A percentile compares a stretch with the other conserved stretches of the same genome.
Evolutionary conservation across 2,113 vertebrate species (phyloP).

Genomic region (Protobothrops flavoviridis): DNA sequence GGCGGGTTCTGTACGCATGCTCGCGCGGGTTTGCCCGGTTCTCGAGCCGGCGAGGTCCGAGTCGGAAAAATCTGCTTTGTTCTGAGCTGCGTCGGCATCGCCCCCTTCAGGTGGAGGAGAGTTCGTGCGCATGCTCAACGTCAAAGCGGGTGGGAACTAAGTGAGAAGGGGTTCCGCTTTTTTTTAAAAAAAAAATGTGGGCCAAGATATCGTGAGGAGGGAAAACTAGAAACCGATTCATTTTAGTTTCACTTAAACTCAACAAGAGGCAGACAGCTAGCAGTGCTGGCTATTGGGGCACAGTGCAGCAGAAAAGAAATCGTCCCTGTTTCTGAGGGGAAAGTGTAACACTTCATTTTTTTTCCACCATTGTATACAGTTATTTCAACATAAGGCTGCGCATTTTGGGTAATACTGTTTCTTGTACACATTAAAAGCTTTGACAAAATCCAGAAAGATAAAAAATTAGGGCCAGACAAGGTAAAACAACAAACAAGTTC

Average conservation of each 20-base stretch:
- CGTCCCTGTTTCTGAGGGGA: neutral
- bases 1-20: rapidly evolving
- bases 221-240: neutral
- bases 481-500: neutral
- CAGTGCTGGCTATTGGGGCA: neutral
- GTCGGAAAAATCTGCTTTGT: neutral
- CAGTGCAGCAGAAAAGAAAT: neutral
- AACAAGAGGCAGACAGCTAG: neutral
- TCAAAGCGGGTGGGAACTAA: neutral
- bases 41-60: neutral
- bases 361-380: neutral
- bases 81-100: neutral
- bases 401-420: neutral
- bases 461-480: neutral
- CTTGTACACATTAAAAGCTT: neutral
- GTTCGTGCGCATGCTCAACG: neutral
- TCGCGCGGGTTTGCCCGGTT: rapidly evolving
- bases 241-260: neutral
- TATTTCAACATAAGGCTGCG: neutral
- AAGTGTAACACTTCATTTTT: neutral
- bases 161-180: neutral
- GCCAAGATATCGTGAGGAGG: neutral
- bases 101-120: neutral
- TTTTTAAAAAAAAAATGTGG: neutral
- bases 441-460: neutral